Conservation (phyloP, 1,140 invertebrate species). For the Adoxophyes honmai region DNA sequence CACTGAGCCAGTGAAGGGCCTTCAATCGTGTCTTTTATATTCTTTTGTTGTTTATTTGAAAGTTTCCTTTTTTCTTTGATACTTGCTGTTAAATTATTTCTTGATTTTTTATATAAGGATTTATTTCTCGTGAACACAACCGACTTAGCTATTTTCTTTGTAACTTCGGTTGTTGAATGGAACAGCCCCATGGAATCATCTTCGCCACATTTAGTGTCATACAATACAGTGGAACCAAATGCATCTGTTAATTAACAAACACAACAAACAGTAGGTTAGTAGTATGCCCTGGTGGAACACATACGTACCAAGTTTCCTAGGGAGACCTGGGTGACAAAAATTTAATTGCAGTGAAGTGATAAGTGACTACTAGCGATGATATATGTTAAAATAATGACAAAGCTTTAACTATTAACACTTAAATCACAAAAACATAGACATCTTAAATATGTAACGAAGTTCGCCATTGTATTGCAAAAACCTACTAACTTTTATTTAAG, state of each 20-base stretch:
- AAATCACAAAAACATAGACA: no score
- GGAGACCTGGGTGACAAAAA: constrained; percentile 44
- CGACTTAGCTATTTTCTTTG: no score
- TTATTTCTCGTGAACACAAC: no score
- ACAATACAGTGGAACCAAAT: constrained; percentile 23
- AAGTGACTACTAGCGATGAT: not conserved
- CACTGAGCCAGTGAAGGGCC: not conserved
- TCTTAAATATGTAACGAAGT: no score
- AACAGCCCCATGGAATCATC: not conserved
- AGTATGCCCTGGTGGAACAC: not conserved
- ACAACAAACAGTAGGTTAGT: constrained; percentile 9
- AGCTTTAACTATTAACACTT: no score
- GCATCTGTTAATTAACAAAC: constrained; percentile 31
- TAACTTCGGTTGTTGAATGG: no score
- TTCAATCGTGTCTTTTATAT: not conserved
- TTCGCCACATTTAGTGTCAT: constrained; percentile 25
- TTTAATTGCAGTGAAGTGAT: constrained; percentile 6
- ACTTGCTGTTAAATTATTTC: no score
- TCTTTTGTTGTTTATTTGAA: not conserved
- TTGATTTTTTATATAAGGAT: no score
- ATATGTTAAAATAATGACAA: no score
- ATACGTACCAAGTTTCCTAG: constrained; percentile 42
- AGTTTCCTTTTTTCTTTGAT: no score
- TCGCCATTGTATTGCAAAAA: no score
- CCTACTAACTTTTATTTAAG: no score